Evolutionary conservation across 2,113 vertebrate species (phyloP), one percentile per base, ranked within the genome.

Genomic region (Tapirus terrestris): DNA sequence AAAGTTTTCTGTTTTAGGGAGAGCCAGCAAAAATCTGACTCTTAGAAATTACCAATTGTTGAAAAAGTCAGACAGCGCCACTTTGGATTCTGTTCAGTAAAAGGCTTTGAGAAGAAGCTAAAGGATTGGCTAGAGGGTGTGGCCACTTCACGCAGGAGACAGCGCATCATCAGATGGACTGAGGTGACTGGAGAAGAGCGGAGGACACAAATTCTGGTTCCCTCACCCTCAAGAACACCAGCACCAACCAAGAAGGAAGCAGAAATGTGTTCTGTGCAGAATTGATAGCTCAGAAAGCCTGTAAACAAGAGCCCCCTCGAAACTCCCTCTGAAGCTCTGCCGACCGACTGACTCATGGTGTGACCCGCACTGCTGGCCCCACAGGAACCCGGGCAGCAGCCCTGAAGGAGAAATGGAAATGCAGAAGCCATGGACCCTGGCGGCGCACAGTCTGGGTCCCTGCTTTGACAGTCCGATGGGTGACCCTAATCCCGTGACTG

Each of bases 11-110:
- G 39, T 80, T 76, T 65, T 39, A 79, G 58, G 56, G 17, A 31
- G 13, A 89, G 31, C 36, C 75, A 48, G 61, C 27, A 96, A 93
- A 96, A 93, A 11, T 53, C 60, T 20, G 51, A 72, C 45, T 53
- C 79, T n/a, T 75, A 82, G 51, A 76, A 80, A 67, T 96, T 33
- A n/a, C 87, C 79, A 56, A 3, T 60, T 89, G 39, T 63, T 91
- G 56, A 82, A 65, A 65, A 93, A 86, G 31, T 20, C 68, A 86
- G 25, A 58, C 23, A 36, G 0, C 0, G 0, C 36, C 25, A 29
- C 43, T 72, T 92, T 58, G 31, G 16, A 73, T 45, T 31, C 9
- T 83, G 29, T 75, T 87, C 27, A 6, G 87, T 56, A 61, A 70
- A 95, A 92, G 51, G 11, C 36, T 75, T 39, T 20, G 25, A 58